Evolutionary conservation across 1,140 invertebrate species (phyloP), one percentile per base, ranked within the genome.

Genomic region (Eufriesea mexicana): DNA sequence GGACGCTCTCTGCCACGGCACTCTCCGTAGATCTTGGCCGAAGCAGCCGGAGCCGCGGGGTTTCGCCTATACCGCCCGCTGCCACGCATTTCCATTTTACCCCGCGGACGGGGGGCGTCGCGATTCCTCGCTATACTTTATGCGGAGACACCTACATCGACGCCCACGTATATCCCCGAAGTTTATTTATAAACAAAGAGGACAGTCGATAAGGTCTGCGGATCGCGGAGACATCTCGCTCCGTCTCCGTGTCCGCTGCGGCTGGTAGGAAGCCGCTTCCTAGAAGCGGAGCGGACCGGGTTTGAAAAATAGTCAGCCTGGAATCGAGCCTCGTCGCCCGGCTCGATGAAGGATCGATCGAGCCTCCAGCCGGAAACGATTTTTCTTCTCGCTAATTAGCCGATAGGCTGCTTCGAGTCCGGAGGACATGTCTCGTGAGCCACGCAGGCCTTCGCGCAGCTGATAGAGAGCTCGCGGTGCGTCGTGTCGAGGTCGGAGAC

Each of bases 71-170:
- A 84, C 90, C 90, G 79, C 90, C 91, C 84, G 91, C 86, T 92
- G 90, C 85, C 83, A 88, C 68, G 86, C 89, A 92, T 92, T 92
- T 91, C 90, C 91, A 92, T 91, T 91, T 91, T 89, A 91, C 89
- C 81, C 90, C 75, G 83, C 62, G 61, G 70, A 70, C 84, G 84
- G 68, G 51, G 78, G 83, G 85, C 77, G 62, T 75, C 68, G 61
- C 70, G 51, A 64, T 71, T 42, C 59, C 71, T 66, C 73, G 66
- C 49, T 61, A 76, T 82, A 68, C 84, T 79, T 87, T 82, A 87
- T 80, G 62, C 72, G 28, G 55, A 16, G 79, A 76, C 74, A 86
- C 75, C 75, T 78, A 83, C 67, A 84, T 79, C 75, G 51, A 77
- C 51, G 59, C 49, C 61, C 86, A 83, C 70, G 62, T 16, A 54